These are phyloP conservation scores for Muscicapa striata DNA, from an alignment of 2,797 vertebrate species.

Conservation along the genomic window DNA sequence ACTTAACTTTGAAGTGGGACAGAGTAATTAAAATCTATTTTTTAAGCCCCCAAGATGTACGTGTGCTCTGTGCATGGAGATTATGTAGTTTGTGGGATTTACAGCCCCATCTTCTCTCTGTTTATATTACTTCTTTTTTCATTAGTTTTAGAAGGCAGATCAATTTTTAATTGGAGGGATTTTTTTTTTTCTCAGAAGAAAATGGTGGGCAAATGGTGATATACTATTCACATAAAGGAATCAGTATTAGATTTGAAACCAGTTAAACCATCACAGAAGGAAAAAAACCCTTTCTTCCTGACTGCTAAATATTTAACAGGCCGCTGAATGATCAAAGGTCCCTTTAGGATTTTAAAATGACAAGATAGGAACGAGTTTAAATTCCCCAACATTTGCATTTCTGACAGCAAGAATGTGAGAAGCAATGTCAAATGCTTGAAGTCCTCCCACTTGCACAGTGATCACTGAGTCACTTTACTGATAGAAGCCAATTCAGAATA, in stretches of 20 bases:
- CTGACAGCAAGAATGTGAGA: slow-evolving; percentile 28
- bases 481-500: slow-evolving; percentile 20
- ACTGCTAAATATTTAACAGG: slow-evolving; percentile 26
- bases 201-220: neutral
- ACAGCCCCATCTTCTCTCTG: neutral
- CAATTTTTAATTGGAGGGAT: neutral
- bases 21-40: neutral
- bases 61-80: neutral
- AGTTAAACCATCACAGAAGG: neutral
- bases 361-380: slow-evolving; percentile 13
- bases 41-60: neutral
- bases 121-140: neutral
- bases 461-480: slow-evolving; percentile 42
- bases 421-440: slow-evolving; percentile 26
- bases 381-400: slow-evolving; percentile 29
- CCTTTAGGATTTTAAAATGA: neutral
- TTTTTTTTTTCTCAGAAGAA: neutral
- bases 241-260: neutral
- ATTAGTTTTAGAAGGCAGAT: neutral
- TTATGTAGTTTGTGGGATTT: neutral
- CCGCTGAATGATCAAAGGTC: slow-evolving; percentile 14
- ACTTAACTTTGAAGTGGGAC: neutral
- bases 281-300: neutral
- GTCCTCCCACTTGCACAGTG: neutral
- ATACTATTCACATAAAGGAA: neutral